Base-by-base conservation (phyloP, 2,888 invertebrate genomes). In the Dicyrtomina minuta region DNA sequence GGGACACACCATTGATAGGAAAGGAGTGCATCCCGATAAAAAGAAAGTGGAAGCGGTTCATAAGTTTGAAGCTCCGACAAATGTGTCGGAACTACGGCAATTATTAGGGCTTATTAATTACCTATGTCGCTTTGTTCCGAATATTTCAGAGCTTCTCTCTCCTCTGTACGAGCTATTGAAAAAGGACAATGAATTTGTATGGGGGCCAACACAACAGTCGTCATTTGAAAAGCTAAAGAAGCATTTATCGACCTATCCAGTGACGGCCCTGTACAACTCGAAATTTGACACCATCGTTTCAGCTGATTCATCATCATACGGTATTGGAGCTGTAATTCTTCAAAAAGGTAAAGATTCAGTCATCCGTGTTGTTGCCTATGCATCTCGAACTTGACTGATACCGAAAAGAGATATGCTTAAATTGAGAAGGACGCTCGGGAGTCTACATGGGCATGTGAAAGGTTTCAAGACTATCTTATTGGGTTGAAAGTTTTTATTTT, bases 261-360 rank as follows among this genome's bases (percentile, higher is more conserved):
- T 78, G 6, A 74, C 82, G 24, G 75, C 79, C 12, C 73, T 77
- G 56, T 82, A 77, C 72, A 79, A 81, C 68, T 73, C 76, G 12
- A 33, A 56, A 73, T 26, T 75, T 82, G 44, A 65, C n/a, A n/a
- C n/a, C n/a, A n/a, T n/a, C n/a, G n/a, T n/a, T n/a, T n/a, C n/a
- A n/a, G n/a, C n/a, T n/a, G n/a, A n/a, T n/a, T n/a, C n/a, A n/a
- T n/a, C n/a, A n/a, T n/a, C n/a, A n/a, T n/a, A n/a, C n/a, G n/a
- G 55, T n/a, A 65, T 82, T 3, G 75, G 79, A 72, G 82, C 81
- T 0, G 81, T 82, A 70, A 81, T 82, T 74, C 81, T 80, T n/a
- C n/a, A n/a, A n/a, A n/a, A n/a, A n/a, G n/a, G n/a, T n/a, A n/a
- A n/a, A n/a, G n/a, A n/a, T n/a, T n/a, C n/a, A n/a, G n/a, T n/a